A percentile compares a stretch with the other conserved stretches of the same genome.
phyloP scores from a whole-genome alignment of 2,113 vertebrate species.

The Aplodontia rufa region DNA sequence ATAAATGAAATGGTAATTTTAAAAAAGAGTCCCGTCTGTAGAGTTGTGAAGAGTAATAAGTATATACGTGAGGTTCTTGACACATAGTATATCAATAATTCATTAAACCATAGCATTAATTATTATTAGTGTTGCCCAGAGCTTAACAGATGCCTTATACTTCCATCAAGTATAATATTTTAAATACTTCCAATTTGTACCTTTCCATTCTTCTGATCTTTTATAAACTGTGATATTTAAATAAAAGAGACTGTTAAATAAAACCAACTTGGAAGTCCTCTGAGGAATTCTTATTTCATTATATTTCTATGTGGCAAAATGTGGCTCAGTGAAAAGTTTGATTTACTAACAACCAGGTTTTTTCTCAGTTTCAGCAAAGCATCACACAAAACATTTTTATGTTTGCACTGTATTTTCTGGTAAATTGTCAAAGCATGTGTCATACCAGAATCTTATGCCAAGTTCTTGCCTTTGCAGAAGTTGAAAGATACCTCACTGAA shows the following conservation, averaged over 20 bases:
- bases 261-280: neutral
- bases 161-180: neutral
- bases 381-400: neutral
- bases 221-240: slow-evolving; percentile 7
- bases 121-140: neutral
- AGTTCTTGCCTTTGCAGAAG: slow-evolving; percentile 37
- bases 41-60: neutral
- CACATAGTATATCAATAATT: neutral
- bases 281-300: slow-evolving; percentile 4
- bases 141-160: neutral
- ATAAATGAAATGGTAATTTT: neutral
- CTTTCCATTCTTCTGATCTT: neutral
- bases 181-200: neutral
- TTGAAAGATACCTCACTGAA: slow-evolving; percentile 17
- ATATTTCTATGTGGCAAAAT: neutral
- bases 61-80: neutral
- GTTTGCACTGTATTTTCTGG: slow-evolving; percentile 5
- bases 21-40: neutral
- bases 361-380: neutral
- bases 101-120: neutral
- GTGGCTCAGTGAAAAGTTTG: neutral
- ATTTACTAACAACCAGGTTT: slow-evolving; percentile 1
- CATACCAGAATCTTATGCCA: neutral
- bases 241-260: neutral
- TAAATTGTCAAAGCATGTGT: slow-evolving; percentile 20